Percentiles rank a stretch among this genome's conserved stretches.
Conservation (phyloP, 1,140 invertebrate genomes). For the Pogonomyrmex barbatus region DNA sequence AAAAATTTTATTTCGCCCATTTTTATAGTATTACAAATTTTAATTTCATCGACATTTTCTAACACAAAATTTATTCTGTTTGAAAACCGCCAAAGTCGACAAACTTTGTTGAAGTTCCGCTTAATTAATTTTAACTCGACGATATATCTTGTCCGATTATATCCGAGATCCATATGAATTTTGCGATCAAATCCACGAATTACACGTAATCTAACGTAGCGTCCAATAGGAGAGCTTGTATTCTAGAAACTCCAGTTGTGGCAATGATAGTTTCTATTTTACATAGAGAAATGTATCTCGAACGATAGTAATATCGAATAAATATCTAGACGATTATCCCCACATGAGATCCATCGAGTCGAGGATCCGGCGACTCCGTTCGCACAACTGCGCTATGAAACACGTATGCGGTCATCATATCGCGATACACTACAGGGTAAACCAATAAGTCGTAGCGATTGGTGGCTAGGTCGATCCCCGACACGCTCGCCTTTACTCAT, state of each 20-base stretch:
- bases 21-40: no score
- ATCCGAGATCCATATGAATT: background rate
- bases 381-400: background rate
- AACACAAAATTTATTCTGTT: no score
- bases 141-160: no score
- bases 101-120: no score
- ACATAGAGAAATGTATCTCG: background rate
- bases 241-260: no score
- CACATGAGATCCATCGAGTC: background rate
- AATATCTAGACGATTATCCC: background rate
- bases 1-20: no score
- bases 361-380: background rate
- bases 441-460: conserved; percentile 1
- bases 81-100: no score
- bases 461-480: background rate
- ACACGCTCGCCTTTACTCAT: background rate
- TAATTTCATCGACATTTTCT: no score
- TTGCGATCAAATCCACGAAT: background rate
- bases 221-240: no score
- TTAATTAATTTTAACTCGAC: no score
- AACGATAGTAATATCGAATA: background rate
- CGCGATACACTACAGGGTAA: conserved; percentile 2
- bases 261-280: no score
- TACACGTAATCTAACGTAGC: no score
- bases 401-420: conserved; percentile 12